Conservation (phyloP, 2,113 vertebrate genomes). For the Syrmaticus mikado region DNA sequence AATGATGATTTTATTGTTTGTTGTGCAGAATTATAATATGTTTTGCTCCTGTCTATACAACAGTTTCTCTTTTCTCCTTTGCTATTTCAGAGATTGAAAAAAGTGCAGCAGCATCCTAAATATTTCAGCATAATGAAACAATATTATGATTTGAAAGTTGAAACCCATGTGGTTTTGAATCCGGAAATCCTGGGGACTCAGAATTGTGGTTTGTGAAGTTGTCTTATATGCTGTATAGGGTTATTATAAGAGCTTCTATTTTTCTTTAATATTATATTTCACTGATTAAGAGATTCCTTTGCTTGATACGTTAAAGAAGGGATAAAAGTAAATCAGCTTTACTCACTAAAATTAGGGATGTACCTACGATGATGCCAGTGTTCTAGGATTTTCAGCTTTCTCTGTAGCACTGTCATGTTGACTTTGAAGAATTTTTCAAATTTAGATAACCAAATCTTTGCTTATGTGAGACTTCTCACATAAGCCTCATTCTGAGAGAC, state of each 20-base stretch:
- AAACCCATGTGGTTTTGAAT: slow-evolving; percentile 52
- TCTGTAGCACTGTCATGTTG: background rate
- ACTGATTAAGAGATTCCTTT: slow-evolving; percentile 28
- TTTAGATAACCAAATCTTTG: background rate
- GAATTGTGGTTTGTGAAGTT: slow-evolving; percentile 1
- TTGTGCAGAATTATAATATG: background rate
- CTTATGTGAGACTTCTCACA: background rate
- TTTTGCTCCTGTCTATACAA: background rate
- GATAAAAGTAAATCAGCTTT: background rate
- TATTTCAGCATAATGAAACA: slow-evolving; percentile 44
- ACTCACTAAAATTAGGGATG: background rate
- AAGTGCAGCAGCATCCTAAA: slow-evolving; percentile 13
- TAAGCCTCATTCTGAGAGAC: background rate
- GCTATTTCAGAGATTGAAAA: background rate
- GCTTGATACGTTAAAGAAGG: background rate
- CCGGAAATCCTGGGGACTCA: background rate
- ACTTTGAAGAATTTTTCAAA: background rate
- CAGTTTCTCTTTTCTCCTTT: background rate
- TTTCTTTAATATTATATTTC: slow-evolving; percentile 57
- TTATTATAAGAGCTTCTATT: slow-evolving; percentile 22
- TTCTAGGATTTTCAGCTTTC: background rate
- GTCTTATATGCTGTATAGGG: background rate
- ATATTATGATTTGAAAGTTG: slow-evolving; percentile 57
- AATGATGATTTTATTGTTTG: background rate
- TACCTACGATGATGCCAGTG: background rate